Evolutionary conservation across 1,140 invertebrate species (phyloP).

Genomic region (Paraescarpia echinospica): DNA sequence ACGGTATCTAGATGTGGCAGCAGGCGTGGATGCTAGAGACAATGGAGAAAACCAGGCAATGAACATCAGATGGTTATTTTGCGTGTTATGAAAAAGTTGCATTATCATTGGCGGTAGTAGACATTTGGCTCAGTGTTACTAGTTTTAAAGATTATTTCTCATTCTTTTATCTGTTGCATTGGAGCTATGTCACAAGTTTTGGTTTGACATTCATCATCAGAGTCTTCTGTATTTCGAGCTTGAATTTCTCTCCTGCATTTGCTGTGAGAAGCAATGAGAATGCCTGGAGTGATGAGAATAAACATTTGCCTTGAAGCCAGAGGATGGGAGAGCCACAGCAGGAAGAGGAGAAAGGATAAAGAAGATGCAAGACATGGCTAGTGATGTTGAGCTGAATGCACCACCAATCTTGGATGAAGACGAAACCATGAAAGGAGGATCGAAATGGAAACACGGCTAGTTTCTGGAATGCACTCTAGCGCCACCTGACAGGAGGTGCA

Average conservation of each 20-base stretch:
- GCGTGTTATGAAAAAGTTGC: neutral
- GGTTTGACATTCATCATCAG: neutral
- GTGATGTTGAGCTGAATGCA: neutral
- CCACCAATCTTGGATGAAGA: neutral
- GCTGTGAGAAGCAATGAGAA: neutral
- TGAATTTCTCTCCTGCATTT: neutral
- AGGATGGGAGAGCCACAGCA: neutral
- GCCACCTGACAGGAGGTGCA: neutral
- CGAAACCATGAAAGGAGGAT: neutral
- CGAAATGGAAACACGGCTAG: neutral
- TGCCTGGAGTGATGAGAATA: neutral
- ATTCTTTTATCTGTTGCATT: neutral
- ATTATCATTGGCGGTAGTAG: neutral
- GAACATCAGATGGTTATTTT: neutral
- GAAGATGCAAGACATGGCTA: neutral
- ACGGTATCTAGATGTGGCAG: neutral
- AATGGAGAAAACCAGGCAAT: neutral
- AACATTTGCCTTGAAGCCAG: neutral
- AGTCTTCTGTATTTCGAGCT: no score
- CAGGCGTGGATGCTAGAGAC: neutral
- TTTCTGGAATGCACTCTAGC: neutral
- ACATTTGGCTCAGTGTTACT: neutral
- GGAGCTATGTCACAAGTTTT: neutral
- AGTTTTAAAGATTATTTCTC: neutral
- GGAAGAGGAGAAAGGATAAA: neutral